These are phyloP conservation scores for Oceanodroma tethys DNA, from an alignment of 2,113 vertebrate species.

Conservation along the genomic window DNA sequence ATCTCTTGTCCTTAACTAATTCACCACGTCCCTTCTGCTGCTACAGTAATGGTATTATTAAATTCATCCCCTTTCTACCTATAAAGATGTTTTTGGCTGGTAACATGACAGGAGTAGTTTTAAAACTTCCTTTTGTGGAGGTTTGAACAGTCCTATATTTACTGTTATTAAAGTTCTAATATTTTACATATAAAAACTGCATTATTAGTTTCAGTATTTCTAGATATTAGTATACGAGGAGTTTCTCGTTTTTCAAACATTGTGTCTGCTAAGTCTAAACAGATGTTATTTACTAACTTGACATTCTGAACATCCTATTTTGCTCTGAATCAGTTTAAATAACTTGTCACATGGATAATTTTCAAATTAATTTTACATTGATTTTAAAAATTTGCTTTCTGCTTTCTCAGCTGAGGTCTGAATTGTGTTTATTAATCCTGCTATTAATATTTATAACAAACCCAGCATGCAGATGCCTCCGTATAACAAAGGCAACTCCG, in stretches of 20 bases:
- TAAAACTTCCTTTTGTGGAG: background rate
- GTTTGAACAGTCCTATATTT: background rate
- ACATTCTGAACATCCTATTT: background rate
- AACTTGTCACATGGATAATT: background rate
- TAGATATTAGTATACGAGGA: background rate
- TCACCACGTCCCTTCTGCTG: background rate
- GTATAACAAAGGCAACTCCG: rapidly evolving
- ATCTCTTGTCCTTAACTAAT: background rate
- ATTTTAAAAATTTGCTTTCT: background rate
- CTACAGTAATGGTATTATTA: background rate
- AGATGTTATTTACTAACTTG: background rate
- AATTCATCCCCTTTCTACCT: background rate
- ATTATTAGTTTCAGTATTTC: background rate
- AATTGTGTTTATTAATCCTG: background rate
- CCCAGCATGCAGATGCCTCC: background rate
- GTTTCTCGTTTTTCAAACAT: background rate
- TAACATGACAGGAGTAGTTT: background rate
- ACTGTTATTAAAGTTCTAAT: background rate
- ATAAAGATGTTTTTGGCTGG: background rate
- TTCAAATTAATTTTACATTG: background rate
- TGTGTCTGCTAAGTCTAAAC: background rate
- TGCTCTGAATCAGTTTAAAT: background rate
- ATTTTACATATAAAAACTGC: background rate
- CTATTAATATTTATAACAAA: background rate
- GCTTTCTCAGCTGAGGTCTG: background rate